phyloP scores from a whole-genome alignment of 2,113 vertebrate species.

The Coptodon rendalli region DNA sequence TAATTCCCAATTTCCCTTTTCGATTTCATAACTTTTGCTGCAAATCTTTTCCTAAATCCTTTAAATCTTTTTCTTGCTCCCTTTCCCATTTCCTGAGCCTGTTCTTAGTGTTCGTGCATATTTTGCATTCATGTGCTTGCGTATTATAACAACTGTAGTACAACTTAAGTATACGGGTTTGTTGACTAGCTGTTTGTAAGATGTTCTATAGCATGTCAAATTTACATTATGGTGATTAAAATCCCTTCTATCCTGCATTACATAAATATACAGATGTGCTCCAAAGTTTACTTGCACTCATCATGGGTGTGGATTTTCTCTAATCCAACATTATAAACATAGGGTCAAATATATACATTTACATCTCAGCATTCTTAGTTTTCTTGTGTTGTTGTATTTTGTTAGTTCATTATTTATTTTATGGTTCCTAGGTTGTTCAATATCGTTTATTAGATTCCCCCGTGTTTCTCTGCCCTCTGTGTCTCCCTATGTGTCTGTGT shows the following conservation, averaged over 20 bases:
- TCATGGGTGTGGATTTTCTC: neutral
- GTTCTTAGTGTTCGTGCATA: accelerated
- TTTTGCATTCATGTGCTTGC: neutral
- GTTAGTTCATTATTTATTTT: neutral
- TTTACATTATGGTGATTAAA: neutral
- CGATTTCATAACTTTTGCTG: neutral
- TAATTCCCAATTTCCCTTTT: neutral
- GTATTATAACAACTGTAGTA: neutral
- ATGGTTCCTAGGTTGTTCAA: accelerated
- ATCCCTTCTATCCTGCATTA: neutral
- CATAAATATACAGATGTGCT: neutral
- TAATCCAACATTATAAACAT: neutral
- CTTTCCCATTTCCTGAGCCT: neutral
- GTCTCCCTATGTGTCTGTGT: neutral
- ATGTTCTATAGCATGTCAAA: neutral
- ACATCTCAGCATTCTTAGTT: accelerated
- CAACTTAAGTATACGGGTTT: neutral
- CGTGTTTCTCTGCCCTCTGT: neutral
- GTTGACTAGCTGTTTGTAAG: neutral
- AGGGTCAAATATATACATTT: neutral
- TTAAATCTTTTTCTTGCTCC: neutral
- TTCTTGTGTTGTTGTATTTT: neutral
- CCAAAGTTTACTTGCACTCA: accelerated
- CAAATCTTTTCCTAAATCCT: neutral
- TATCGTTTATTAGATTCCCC: accelerated